phyloP scores from a whole-genome alignment of 2,113 vertebrate species.

The Tiliqua scincoides region DNA sequence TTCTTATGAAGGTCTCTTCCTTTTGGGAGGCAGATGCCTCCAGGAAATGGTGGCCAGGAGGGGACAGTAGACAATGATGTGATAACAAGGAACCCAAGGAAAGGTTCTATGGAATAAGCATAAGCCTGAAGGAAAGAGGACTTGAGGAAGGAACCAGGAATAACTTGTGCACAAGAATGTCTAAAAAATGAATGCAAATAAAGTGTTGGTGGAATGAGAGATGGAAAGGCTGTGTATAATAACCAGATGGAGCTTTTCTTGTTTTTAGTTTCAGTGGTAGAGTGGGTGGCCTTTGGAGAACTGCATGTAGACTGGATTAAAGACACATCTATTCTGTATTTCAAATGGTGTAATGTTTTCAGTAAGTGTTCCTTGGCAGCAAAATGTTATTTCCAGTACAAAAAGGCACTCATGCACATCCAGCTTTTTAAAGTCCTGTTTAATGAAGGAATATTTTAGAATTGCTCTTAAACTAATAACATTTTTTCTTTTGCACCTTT shows the following conservation, averaged over 20 bases:
- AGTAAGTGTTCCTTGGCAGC: conserved; percentile 36
- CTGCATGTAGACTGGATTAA: conserved; percentile 9
- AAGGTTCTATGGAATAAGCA: neutral
- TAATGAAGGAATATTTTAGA: rapidly evolving
- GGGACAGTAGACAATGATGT: neutral
- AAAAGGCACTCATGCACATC: conserved; percentile 18
- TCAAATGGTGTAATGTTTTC: conserved; percentile 36
- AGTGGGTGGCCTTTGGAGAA: conserved; percentile 2
- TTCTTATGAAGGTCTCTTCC: neutral
- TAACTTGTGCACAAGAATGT: too few relatives aligned
- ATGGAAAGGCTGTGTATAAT: neutral
- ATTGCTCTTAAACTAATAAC: rapidly evolving
- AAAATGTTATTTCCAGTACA: conserved; percentile 33
- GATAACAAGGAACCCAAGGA: neutral
- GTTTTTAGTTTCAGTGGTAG: neutral
- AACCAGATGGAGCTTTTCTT: neutral
- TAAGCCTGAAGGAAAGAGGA: neutral
- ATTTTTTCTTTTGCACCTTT: neutral
- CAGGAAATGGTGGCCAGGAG: neutral
- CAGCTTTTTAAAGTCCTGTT: neutral
- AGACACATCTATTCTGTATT: neutral
- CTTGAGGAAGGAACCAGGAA: too few relatives aligned
- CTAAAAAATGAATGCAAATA: neutral
- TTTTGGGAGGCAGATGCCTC: neutral
- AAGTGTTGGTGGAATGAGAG: neutral